Conservation (phyloP, 2,888 invertebrate species). For the Andrena fulva region DNA sequence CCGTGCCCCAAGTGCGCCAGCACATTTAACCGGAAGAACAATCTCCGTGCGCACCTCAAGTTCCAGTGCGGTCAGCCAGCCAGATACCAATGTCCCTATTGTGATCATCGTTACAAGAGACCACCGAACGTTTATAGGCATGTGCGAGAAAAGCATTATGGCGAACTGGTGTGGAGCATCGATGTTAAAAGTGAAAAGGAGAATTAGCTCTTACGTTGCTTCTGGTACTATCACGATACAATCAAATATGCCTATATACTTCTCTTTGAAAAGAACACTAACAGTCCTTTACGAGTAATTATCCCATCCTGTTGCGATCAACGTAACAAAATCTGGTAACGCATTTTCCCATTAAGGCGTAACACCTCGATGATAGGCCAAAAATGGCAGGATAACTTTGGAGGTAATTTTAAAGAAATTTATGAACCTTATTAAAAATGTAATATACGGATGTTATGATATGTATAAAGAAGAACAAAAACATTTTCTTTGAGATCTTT, state of each 20-base stretch:
- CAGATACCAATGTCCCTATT: constrained; percentile 79
- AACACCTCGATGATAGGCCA: not conserved
- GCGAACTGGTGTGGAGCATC: constrained; percentile 64
- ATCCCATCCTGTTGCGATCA: too few relatives aligned
- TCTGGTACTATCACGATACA: too few relatives aligned
- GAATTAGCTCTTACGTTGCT: not conserved
- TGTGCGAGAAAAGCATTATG: constrained; percentile 75
- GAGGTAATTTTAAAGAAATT: too few relatives aligned
- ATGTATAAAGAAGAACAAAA: too few relatives aligned
- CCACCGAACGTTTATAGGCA: constrained; percentile 52
- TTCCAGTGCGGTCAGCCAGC: constrained; percentile 68
- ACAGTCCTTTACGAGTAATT: too few relatives aligned
- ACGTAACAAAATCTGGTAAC: too few relatives aligned
- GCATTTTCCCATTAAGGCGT: too few relatives aligned
- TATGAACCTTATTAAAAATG: too few relatives aligned
- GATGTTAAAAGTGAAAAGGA: constrained; percentile 6
- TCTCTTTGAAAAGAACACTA: too few relatives aligned
- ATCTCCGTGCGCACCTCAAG: constrained; percentile 67
- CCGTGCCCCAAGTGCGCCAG: constrained; percentile 67
- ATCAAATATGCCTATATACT: too few relatives aligned
- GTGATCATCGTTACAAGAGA: constrained; percentile 59
- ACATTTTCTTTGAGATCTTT: too few relatives aligned
- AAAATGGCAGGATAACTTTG: not conserved
- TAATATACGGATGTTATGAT: too few relatives aligned
- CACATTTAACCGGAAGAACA: constrained; percentile 68